Conservation (phyloP, 2,113 vertebrate species). For the Burhinus bistriatus region DNA sequence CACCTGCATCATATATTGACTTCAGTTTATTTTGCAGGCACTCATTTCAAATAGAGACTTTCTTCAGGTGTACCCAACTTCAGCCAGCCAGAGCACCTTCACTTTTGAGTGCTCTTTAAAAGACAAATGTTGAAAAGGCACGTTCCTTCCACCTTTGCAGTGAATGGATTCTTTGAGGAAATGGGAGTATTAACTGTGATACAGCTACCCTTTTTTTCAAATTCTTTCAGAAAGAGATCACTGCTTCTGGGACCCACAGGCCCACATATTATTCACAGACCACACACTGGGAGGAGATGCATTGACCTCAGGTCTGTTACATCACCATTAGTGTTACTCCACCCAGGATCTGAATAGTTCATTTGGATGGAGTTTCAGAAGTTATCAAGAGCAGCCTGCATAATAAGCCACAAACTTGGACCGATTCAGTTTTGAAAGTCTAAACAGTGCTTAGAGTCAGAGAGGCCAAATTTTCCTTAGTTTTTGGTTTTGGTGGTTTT, state of each 20-base stretch:
- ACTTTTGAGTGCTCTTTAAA: background rate
- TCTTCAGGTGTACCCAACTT: background rate
- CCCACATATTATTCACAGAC: constrained; percentile 57
- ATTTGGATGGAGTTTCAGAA: constrained; percentile 43
- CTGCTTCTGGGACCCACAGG: constrained; percentile 39
- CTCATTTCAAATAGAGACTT: background rate
- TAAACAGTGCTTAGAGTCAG: background rate
- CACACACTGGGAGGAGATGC: constrained; percentile 65
- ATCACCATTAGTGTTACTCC: constrained; percentile 45
- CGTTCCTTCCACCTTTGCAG: background rate
- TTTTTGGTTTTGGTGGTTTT: background rate
- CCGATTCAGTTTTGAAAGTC: background rate
- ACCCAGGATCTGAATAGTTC: constrained; percentile 51
- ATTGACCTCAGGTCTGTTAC: constrained; percentile 63
- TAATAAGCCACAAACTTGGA: background rate
- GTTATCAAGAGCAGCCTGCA: constrained; percentile 41
- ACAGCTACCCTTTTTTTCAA: constrained; percentile 38
- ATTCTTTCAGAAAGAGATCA: constrained; percentile 59
- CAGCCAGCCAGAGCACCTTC: background rate
- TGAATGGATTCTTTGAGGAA: constrained; percentile 37
- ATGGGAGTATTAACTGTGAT: constrained; percentile 27
- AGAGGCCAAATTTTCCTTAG: background rate
- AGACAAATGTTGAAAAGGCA: background rate
- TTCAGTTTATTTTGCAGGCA: background rate
- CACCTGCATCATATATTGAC: background rate